Base-by-base conservation (phyloP, 2,888 invertebrate species). In the Lepidonotus clava region DNA sequence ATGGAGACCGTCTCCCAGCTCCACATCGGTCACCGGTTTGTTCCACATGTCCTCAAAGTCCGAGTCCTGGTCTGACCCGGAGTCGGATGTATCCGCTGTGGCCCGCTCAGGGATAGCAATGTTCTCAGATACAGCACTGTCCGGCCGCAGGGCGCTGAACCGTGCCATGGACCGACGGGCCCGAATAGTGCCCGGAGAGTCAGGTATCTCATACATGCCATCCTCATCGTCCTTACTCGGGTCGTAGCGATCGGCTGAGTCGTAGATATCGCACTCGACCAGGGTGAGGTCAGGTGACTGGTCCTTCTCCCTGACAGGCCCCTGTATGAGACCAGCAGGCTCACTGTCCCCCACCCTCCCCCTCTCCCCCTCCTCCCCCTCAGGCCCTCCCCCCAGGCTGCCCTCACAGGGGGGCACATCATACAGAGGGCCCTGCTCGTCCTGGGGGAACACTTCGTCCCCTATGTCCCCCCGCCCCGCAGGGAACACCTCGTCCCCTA, bases 191-290 rank as follows among this genome's bases (percentile, higher is more conserved):
- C 46, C 80, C 32, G 80, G 80, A 6, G 80, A 80, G 34, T 80
- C 80, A 11, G 80, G 80, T 18, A 80, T 80, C 51, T 80, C 80
- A 46, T 80, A 80, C 1, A 28, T 80, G 51, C 80, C 51, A 32
- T 80, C 80, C 41, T 80, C 46, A 46, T 80, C 80, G 51, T 80
- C 80, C 80, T 18, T 80, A 46, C 24, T 80, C 32, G 80, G 51
- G 34, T 51, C 80, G n/a, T 71, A 71, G 71, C n/a, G 71, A 32
- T 32, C 80, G 11, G 80, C 80, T 1, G 80, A 14, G 32, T 80
- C 80, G 28, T 80, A 80, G 11, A 80, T 34, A 32, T 80, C 80
- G 34, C 80, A 80, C 28, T 80, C 80, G 24, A 80, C 80, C 80
- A 80, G 80, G 24, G 80, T 80, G 14, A 80, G 28, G 51, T 80